A percentile compares a stretch with the other conserved stretches of the same genome.
These are phyloP conservation scores for Manacus vitellinus DNA, from an alignment of 2,113 vertebrate species.

Conservation along the genomic window DNA sequence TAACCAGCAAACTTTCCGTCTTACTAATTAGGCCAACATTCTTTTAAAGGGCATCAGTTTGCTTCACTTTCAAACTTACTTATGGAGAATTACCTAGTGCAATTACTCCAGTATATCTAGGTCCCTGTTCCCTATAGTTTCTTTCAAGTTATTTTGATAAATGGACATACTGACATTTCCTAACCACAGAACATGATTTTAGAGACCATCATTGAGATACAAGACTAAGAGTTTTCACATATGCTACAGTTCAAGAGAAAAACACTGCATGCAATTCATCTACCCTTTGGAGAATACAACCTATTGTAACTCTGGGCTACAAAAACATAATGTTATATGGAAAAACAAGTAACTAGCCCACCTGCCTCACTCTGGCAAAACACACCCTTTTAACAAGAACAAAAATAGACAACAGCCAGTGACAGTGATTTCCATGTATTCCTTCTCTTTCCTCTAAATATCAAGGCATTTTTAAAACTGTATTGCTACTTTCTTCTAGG, in stretches of 20 bases:
- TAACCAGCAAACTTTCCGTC: slow-evolving; percentile 10
- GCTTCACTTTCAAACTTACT: not conserved
- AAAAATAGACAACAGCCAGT: not conserved
- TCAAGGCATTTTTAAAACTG: not conserved
- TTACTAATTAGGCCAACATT: not conserved
- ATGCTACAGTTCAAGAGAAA: not conserved
- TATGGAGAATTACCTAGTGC: not conserved
- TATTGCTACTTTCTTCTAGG: not conserved
- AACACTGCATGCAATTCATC: not conserved
- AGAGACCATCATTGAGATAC: not conserved
- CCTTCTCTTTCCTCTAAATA: not conserved
- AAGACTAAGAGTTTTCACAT: not conserved
- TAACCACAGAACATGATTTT: not conserved
- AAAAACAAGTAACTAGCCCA: not conserved
- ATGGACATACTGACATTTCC: not conserved
- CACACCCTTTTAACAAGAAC: not conserved
- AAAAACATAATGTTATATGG: not conserved
- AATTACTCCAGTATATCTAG: not conserved
- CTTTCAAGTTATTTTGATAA: slow-evolving; percentile 11
- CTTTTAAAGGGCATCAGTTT: not conserved
- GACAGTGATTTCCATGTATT: not conserved
- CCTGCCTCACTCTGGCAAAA: not conserved
- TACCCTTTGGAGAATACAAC: not conserved
- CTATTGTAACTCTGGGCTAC: not conserved
- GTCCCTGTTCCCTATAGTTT: not conserved